Evolutionary conservation across 2,888 invertebrate species (phyloP).

Genomic region (Uloborus plumipes): DNA sequence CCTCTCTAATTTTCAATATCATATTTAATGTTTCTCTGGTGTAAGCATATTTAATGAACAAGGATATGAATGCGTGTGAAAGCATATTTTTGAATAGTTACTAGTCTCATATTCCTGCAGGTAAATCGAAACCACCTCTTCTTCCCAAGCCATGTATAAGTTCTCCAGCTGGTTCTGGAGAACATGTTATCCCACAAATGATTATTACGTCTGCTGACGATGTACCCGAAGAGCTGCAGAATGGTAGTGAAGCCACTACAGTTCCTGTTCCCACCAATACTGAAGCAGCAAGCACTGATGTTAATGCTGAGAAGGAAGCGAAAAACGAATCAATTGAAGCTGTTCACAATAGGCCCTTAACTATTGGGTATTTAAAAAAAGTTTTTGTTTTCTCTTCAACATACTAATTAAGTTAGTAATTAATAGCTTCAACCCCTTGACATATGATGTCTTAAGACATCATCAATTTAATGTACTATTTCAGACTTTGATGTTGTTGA

Average conservation of each 20-base stretch:
- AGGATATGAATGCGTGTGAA: too few relatives aligned
- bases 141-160: slow-evolving; percentile 26
- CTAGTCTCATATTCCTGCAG: slow-evolving; percentile 7
- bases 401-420: too few relatives aligned
- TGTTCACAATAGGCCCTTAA: neutral
- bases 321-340: neutral
- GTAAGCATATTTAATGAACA: too few relatives aligned
- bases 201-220: slow-evolving; percentile 48
- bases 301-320: neutral
- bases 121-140: slow-evolving; percentile 20
- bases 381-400: too few relatives aligned
- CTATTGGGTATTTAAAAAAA: slow-evolving; percentile 7
- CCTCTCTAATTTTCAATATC: too few relatives aligned
- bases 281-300: slow-evolving; percentile 2
- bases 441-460: too few relatives aligned
- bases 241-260: slow-evolving; percentile 7
- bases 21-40: too few relatives aligned
- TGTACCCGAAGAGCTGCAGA: slow-evolving; percentile 3
- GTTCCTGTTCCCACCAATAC: neutral
- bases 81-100: neutral
- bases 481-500: too few relatives aligned
- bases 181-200: slow-evolving; percentile 54
- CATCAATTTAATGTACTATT: too few relatives aligned
- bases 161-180: neutral
- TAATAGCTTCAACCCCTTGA: too few relatives aligned